Percentiles rank a stretch among this genome's conserved stretches.
phyloP scores from a whole-genome alignment of 2,113 vertebrate genomes.

The Oostethus manadensis region DNA sequence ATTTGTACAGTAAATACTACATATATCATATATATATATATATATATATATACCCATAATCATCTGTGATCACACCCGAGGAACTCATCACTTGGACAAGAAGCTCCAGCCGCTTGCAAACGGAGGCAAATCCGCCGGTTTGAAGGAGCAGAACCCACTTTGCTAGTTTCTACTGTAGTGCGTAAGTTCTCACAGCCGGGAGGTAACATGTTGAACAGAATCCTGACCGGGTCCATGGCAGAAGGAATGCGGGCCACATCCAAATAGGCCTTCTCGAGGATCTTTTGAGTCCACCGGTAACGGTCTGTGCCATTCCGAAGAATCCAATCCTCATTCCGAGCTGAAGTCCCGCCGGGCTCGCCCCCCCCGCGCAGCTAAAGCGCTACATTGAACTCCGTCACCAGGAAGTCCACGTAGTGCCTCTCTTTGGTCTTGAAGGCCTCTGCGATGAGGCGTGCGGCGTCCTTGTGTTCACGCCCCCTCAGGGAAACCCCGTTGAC shows the following conservation, averaged over 20 bases:
- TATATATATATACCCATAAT: slow-evolving; percentile 52
- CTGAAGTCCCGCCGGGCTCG: background rate
- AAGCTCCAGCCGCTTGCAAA: slow-evolving; percentile 21
- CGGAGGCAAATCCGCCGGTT: slow-evolving; percentile 16
- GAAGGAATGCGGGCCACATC: slow-evolving; percentile 18
- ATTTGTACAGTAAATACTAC: slow-evolving; percentile 48
- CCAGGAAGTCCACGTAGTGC: slow-evolving; percentile 90
- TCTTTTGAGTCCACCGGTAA: slow-evolving; percentile 23
- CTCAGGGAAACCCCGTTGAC: slow-evolving; percentile 84
- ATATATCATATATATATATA: slow-evolving; percentile 39
- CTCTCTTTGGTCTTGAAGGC: slow-evolving; percentile 96
- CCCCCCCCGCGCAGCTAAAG: slow-evolving; percentile 71
- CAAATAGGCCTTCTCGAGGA: background rate
- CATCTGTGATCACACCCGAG: slow-evolving; percentile 48
- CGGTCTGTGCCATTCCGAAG: slow-evolving; percentile 52
- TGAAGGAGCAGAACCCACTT: slow-evolving; percentile 17
- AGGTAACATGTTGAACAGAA: slow-evolving; percentile 51
- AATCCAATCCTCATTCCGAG: slow-evolving; percentile 12
- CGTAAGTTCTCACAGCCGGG: slow-evolving; percentile 54
- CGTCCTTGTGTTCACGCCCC: slow-evolving; percentile 89
- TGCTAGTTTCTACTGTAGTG: slow-evolving; percentile 34
- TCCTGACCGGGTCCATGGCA: slow-evolving; percentile 35
- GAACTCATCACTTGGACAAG: slow-evolving; percentile 12
- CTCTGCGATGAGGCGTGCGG: slow-evolving; percentile 90
- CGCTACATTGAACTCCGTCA: slow-evolving; percentile 94